Conservation (phyloP, 92 coral and sea anemone genomes). For the Siderastrea siderea region DNA sequence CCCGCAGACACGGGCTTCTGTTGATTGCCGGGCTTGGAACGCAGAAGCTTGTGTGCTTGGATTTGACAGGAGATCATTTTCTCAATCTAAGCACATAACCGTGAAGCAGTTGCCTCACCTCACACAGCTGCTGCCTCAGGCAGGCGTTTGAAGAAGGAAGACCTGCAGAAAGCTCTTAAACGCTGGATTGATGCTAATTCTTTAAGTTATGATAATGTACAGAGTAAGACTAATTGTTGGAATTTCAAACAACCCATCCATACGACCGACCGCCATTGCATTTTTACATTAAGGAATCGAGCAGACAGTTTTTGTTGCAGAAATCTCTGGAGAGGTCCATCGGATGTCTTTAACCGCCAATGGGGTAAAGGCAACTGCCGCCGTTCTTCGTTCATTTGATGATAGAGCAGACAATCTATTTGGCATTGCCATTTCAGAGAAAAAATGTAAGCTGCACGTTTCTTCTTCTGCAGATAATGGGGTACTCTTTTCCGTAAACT, state of each 20-base stretch:
- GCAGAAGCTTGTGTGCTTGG: too few relatives aligned
- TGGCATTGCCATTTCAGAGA: slow-evolving; percentile 32
- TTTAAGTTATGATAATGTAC: slow-evolving; percentile 32
- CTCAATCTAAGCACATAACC: too few relatives aligned
- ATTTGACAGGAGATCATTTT: too few relatives aligned
- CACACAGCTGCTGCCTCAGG: too few relatives aligned
- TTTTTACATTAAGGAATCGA: slow-evolving; percentile 51
- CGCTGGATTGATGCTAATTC: slow-evolving; percentile 62
- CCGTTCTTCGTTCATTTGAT: slow-evolving; percentile 34
- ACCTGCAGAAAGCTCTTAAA: slow-evolving; percentile 53
- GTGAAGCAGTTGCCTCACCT: too few relatives aligned
- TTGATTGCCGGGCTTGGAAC: too few relatives aligned
- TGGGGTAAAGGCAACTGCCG: slow-evolving; percentile 33
- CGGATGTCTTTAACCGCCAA: slow-evolving; percentile 23
- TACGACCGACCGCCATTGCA: slow-evolving; percentile 29
- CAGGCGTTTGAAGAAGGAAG: too few relatives aligned
- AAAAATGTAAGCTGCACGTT: slow-evolving; percentile 31
- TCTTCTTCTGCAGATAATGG: slow-evolving; percentile 49
- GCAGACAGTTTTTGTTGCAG: slow-evolving; percentile 43
- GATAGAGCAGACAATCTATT: slow-evolving; percentile 38
- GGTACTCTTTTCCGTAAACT: slow-evolving; percentile 38
- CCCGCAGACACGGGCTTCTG: too few relatives aligned
- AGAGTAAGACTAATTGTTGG: slow-evolving; percentile 24
- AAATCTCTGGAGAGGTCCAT: slow-evolving; percentile 46
- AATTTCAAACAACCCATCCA: slow-evolving; percentile 34